These are phyloP conservation scores for Galerucella nymphaeae DNA, from an alignment of 2,888 invertebrate species.

Conservation along the genomic window DNA sequence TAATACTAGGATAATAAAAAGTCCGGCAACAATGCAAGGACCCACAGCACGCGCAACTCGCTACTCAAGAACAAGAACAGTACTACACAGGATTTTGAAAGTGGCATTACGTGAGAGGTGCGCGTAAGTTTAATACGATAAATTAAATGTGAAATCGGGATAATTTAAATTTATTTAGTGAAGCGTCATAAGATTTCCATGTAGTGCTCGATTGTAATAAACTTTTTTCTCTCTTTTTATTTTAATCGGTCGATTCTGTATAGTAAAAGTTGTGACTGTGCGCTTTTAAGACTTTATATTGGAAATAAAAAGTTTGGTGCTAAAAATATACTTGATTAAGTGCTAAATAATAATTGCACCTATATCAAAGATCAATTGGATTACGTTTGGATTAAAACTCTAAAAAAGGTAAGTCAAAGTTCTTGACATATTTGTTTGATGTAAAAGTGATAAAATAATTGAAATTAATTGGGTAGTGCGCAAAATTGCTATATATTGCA, in stretches of 20 bases:
- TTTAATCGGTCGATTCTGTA: slow-evolving; percentile 19
- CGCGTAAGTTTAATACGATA: slow-evolving; percentile 40
- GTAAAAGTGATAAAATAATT: no score
- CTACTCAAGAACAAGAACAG: slow-evolving; percentile 46
- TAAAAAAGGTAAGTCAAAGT: slow-evolving; percentile 3
- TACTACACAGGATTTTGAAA: slow-evolving; percentile 52
- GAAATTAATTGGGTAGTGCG: no score
- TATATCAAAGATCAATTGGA: slow-evolving; percentile 6
- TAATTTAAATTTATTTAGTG: slow-evolving; percentile 34
- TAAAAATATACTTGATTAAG: slow-evolving; percentile 13
- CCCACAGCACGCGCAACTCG: slow-evolving; percentile 38
- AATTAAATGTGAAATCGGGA: slow-evolving; percentile 41
- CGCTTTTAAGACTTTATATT: slow-evolving; percentile 10
- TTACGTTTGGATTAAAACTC: slow-evolving; percentile 12
- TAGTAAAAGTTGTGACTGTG: slow-evolving; percentile 30
- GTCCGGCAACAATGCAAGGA: slow-evolving; percentile 14
- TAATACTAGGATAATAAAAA: neutral
- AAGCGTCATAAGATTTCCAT: slow-evolving; percentile 39
- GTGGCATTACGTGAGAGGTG: slow-evolving; percentile 42
- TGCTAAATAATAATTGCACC: slow-evolving; percentile 22
- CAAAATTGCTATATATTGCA: no score
- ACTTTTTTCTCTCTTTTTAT: slow-evolving; percentile 43
- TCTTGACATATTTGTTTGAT: neutral
- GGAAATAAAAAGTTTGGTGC: slow-evolving; percentile 27
- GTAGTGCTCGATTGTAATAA: slow-evolving; percentile 31